Conservation (phyloP, 2,797 vertebrate genomes). For the Protosalanx chinensis region DNA sequence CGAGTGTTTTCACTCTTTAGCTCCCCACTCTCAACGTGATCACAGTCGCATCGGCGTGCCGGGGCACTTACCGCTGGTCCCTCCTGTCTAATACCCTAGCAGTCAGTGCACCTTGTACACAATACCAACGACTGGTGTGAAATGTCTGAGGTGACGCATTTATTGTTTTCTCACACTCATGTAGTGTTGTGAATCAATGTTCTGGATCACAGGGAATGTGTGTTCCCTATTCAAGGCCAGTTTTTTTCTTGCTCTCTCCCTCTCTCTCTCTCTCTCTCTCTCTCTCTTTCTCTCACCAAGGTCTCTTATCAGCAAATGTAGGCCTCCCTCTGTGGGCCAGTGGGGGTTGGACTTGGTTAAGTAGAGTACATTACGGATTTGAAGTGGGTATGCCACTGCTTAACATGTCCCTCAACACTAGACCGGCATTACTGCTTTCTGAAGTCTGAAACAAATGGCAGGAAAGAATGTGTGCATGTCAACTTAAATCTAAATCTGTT, state of each 20-base stretch:
- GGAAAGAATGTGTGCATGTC: background rate
- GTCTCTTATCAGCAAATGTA: background rate
- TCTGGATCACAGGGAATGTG: constrained; percentile 69
- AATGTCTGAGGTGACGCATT: constrained; percentile 76
- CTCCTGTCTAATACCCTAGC: constrained; percentile 73
- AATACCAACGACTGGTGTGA: constrained; percentile 67
- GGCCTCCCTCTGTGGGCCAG: background rate
- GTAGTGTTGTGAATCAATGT: constrained; percentile 74
- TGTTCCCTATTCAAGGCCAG: constrained; percentile 61
- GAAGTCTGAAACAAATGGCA: constrained; percentile 58
- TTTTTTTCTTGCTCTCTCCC: constrained; percentile 49
- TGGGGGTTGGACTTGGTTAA: constrained; percentile 91
- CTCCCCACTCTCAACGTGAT: constrained; percentile 29
- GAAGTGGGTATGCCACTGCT: constrained; percentile 72
- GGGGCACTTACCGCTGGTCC: constrained; percentile 71
- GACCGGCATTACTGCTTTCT: constrained; percentile 82
- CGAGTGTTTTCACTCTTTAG: constrained; percentile 67
- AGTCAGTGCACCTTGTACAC: constrained; percentile 75
- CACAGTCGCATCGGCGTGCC: constrained; percentile 68
- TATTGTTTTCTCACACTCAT: constrained; percentile 73
- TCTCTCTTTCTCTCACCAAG: background rate
- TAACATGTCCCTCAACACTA: constrained; percentile 83
- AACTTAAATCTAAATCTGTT: background rate
- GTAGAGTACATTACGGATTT: constrained; percentile 92
- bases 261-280: constrained; percentile 4